A percentile compares a stretch with the other conserved stretches of the same genome.
phyloP scores from a whole-genome alignment of 37 sponge, comb jelly and placozoan species.

The Aplysina aerophoba region DNA sequence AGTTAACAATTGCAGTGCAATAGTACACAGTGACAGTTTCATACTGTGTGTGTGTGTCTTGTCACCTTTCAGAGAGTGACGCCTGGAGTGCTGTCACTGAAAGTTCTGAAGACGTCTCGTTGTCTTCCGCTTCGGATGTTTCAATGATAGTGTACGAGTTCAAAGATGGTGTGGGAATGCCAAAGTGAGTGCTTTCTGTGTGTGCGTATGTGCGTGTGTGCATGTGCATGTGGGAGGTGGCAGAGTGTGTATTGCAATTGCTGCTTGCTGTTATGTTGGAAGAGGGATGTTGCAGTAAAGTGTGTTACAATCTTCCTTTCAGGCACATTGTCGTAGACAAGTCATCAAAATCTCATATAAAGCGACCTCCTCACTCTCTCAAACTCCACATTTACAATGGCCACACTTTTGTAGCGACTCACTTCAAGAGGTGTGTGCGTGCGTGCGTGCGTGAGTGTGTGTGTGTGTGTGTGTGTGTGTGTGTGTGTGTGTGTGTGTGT shows the following conservation, averaged over 20 bases:
- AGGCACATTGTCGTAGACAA: conserved; percentile 29
- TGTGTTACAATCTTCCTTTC: neutral
- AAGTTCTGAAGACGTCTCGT: conserved; percentile 26
- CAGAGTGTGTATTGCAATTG: too few relatives aligned
- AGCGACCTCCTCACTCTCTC: conserved; percentile 1
- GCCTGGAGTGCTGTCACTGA: too few relatives aligned
- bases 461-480: conserved; percentile 9
- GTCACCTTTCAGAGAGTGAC: too few relatives aligned
- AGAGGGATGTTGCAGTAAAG: too few relatives aligned
- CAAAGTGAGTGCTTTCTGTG: conserved; percentile 8
- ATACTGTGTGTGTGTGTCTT: too few relatives aligned
- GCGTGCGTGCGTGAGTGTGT: neutral
- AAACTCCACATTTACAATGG: conserved; percentile 32
- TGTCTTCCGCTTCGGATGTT: conserved; percentile 9
- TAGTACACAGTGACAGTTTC: too few relatives aligned
- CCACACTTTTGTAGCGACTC: conserved; percentile 23
- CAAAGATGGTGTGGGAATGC: neutral
- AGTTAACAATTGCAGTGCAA: too few relatives aligned
- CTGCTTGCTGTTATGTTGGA: too few relatives aligned
- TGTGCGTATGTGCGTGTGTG: too few relatives aligned
- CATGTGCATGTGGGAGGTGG: too few relatives aligned
- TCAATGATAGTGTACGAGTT: conserved; percentile 31
- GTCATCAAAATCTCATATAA: neutral
- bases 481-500: neutral
- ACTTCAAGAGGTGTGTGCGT: conserved; percentile 20